phyloP scores from a whole-genome alignment of 1,140 invertebrate species.

The Pemphigus obesinymphae region DNA sequence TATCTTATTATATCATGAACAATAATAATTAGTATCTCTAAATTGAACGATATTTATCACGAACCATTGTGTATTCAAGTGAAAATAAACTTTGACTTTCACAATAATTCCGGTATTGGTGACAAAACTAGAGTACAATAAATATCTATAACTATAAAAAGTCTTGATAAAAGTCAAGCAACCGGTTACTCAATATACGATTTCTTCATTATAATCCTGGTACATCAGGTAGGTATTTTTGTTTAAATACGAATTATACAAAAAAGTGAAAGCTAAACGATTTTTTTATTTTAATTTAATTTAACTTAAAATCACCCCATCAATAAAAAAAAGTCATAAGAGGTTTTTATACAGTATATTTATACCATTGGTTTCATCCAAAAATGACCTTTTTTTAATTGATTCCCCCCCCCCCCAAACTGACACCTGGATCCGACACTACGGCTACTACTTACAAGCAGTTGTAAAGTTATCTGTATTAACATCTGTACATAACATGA shows the following conservation, averaged over 20 bases:
- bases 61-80: not conserved
- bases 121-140: conserved; percentile 26
- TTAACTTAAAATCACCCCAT: not conserved
- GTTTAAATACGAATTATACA: not conserved
- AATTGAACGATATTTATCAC: not conserved
- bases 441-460: no score
- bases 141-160: not conserved
- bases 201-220: not conserved
- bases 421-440: no score
- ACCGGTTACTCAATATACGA: conserved; percentile 19
- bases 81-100: not conserved
- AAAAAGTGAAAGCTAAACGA: not conserved
- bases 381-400: no score
- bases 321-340: no score
- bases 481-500: no score
- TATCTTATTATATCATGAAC: not conserved
- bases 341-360: no score
- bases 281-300: not conserved
- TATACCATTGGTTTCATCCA: no score
- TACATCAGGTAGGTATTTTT: not conserved
- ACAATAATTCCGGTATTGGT: not conserved
- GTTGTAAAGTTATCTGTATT: no score
- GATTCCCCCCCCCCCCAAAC: no score
- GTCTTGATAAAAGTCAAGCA: not conserved
- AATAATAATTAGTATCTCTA: not conserved